phyloP scores from a whole-genome alignment of 92 coral and sea anemone genomes.

The Isaurus tuberculatus region DNA sequence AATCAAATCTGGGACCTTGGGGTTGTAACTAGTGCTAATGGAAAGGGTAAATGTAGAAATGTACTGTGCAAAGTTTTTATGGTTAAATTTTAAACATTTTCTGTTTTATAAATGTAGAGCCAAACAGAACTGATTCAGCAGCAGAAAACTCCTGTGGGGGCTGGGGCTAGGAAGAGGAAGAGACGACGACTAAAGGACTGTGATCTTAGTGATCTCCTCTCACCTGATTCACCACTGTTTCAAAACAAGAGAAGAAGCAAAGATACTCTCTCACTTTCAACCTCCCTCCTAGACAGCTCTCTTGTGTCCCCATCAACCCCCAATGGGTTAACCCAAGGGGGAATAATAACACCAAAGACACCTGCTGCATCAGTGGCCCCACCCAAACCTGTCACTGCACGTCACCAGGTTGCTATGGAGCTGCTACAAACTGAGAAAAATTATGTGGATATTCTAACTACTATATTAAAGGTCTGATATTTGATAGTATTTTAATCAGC shows the following conservation, averaged over 20 bases:
- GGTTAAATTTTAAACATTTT: too few relatives aligned
- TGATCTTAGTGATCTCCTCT: slow-evolving; percentile 93
- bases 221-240: slow-evolving; percentile 93
- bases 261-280: slow-evolving; percentile 87
- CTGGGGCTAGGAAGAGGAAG: slow-evolving; percentile 79
- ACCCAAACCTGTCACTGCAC: slow-evolving; percentile 85
- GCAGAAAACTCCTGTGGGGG: slow-evolving; percentile 71
- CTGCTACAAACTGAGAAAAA: slow-evolving; percentile 93
- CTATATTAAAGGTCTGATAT: slow-evolving; percentile 81
- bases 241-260: slow-evolving; percentile 86
- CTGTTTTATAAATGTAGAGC: slow-evolving; percentile 28
- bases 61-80: not conserved
- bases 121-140: slow-evolving; percentile 51
- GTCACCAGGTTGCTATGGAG: slow-evolving; percentile 97
- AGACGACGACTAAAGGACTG: slow-evolving; percentile 90
- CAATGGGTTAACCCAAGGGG: slow-evolving; percentile 76
- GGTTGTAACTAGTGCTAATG: too few relatives aligned
- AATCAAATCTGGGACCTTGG: too few relatives aligned
- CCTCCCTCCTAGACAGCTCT: slow-evolving; percentile 84
- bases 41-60: too few relatives aligned
- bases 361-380: slow-evolving; percentile 73
- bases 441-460: slow-evolving; percentile 89
- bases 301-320: slow-evolving; percentile 93
- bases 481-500: too few relatives aligned
- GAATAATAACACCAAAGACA: slow-evolving; percentile 72